Evolutionary conservation across 2,113 vertebrate genomes (phyloP), one percentile per base, ranked within the genome.

Genomic region (Lanius collurio): DNA sequence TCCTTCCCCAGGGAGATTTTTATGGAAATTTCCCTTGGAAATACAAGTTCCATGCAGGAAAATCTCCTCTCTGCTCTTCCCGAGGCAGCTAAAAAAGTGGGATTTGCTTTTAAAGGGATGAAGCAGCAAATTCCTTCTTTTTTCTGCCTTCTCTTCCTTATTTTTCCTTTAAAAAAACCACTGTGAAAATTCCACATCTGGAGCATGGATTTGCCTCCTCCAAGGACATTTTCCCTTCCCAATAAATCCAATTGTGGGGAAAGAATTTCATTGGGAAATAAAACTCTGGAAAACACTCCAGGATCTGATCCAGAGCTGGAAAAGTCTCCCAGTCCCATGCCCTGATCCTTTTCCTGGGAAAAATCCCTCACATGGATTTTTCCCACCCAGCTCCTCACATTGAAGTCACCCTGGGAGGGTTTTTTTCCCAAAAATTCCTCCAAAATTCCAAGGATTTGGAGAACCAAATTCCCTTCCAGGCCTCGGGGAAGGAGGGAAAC

Each of bases 161-260:
- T 53, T 94, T 87, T 55, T 55, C 60, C n/a, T 26, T 26, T 30
- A 47, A 86, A 56, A 62, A 92, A 89, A 92, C 68, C 67, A 80
- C 60, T 2, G 0, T 2, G 33, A 76, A 82, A 68, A 14, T 69
- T 62, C 81, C 68, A 33, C 7, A 26, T 55, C 80, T 50, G 69
- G 46, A 8, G 8, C 28, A 1, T 2, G 14, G 63, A 59, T 57
- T 31, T 78, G 59, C 83, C n/a, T 75, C 49, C 42, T 31, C 3
- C 37, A 18, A 62, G 73, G 64, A 52, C 1, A 0, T 55, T 46
- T 14, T 39, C 26, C 47, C 12, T 60, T n/a, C 65, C 49, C 50
- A 41, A 22, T 5, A 47, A 56, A 30, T 7, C 1, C 2, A 30
- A 68, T 50, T 9, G 11, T 19, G 33, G 44, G 44, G 23, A 46